Conservation (phyloP, 2,113 vertebrate genomes). For the Noturus placidus region DNA sequence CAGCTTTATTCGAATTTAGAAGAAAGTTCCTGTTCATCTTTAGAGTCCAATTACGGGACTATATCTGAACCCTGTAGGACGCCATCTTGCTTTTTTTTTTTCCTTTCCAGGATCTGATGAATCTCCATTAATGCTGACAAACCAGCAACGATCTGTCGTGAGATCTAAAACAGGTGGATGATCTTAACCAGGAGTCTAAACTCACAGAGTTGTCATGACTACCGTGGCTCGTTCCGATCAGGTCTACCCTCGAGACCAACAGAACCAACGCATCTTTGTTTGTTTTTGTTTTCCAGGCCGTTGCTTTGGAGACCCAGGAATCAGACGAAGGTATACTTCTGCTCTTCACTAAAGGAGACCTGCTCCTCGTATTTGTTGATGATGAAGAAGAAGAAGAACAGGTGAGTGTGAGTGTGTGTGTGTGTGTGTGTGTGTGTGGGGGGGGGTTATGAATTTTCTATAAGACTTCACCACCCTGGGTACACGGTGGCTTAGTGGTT, state of each 20-base stretch:
- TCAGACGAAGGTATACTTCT: constrained; percentile 60
- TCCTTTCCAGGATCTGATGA: neutral
- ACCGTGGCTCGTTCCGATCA: neutral
- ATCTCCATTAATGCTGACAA: neutral
- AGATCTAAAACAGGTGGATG: too few species aligned
- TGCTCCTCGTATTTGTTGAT: constrained; percentile 64
- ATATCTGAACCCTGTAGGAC: neutral
- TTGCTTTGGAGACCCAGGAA: constrained; percentile 65
- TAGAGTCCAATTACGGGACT: neutral
- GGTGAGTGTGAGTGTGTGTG: constrained; percentile 14
- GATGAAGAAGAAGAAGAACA: constrained; percentile 58
- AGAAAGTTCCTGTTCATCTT: neutral
- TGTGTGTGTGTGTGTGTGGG: constrained; percentile 19
- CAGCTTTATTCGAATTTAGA: neutral
- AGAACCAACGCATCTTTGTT: neutral
- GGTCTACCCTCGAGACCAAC: neutral
- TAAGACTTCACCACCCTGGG: too few species aligned
- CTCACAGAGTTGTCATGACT: neutral
- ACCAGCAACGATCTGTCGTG: too few species aligned
- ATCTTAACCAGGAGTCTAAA: neutral
- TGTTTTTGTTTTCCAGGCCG: constrained; percentile 58
- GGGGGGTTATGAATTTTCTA: too few species aligned
- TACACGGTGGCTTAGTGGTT: too few species aligned
- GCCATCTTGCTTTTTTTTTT: neutral
- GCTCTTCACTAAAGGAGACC: constrained; percentile 69